phyloP scores from a whole-genome alignment of 2,888 invertebrate species.

The Molorchus minor region DNA sequence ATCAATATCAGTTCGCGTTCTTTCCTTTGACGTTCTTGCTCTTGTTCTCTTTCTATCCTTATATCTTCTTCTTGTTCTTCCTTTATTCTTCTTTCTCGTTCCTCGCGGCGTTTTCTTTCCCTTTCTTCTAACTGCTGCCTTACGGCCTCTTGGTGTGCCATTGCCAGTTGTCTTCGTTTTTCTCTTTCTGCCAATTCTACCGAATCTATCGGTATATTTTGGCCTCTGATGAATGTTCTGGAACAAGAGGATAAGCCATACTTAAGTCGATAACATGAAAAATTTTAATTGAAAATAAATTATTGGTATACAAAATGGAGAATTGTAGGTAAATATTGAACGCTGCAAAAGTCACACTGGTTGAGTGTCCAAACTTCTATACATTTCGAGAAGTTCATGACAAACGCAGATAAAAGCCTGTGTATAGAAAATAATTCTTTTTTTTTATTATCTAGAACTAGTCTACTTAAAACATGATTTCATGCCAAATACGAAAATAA shows the following conservation, averaged over 20 bases:
- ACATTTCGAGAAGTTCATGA: no score
- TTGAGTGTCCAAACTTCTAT: no score
- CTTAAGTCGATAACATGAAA: no score
- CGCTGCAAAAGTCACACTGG: no score
- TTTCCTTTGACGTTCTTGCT: conserved; percentile 72
- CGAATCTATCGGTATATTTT: conserved; percentile 85
- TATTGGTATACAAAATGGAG: no score
- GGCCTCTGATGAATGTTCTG: conserved; percentile 81
- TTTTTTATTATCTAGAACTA: no score
- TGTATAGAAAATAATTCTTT: no score
- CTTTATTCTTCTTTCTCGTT: conserved; percentile 74
- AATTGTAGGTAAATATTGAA: no score
- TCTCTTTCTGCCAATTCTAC: conserved; percentile 83
- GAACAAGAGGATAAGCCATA: conserved; percentile 44
- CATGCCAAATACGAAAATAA: no score
- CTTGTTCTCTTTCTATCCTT: conserved; percentile 77
- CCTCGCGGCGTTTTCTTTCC: conserved; percentile 78
- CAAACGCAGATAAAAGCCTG: no score
- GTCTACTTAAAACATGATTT: no score
- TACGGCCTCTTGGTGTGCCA: conserved; percentile 88
- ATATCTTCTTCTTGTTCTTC: conserved; percentile 87
- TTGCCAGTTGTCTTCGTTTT: conserved; percentile 80
- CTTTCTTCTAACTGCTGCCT: conserved; percentile 86
- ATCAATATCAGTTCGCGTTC: conserved; percentile 76
- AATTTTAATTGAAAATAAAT: no score